phyloP scores from a whole-genome alignment of 2,113 vertebrate species.

The Bubalus kerabau region DNA sequence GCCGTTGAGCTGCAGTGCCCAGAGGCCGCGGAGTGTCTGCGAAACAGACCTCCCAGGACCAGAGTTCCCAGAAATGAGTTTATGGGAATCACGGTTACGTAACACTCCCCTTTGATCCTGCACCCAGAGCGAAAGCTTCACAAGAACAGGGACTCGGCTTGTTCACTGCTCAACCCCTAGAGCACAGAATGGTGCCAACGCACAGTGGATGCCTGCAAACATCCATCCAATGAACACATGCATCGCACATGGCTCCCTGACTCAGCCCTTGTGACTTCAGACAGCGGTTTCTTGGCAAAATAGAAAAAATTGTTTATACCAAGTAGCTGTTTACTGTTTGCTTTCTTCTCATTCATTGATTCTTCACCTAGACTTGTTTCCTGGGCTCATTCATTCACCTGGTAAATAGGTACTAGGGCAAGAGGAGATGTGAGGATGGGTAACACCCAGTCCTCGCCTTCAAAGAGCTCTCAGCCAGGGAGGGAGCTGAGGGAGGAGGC shows the following conservation, averaged over 20 bases:
- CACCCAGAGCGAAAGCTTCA: not conserved
- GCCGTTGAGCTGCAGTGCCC: not conserved
- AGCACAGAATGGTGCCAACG: not conserved
- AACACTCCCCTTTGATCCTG: not conserved
- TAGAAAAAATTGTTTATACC: not conserved
- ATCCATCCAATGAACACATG: accelerated
- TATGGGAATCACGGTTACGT: not conserved
- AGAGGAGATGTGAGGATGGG: not conserved
- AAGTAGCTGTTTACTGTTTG: not conserved
- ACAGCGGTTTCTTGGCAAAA: not conserved
- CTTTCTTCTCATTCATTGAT: not conserved
- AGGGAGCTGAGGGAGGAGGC: not conserved
- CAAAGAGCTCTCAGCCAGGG: not conserved
- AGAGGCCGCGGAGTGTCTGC: not conserved
- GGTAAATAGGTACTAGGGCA: not conserved
- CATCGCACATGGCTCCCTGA: not conserved
- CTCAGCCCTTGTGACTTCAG: not conserved
- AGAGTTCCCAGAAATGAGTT: not conserved
- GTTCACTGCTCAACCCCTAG: not conserved
- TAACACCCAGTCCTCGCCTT: not conserved
- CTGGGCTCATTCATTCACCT: not conserved
- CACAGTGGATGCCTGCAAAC: not conserved
- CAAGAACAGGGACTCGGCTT: not conserved
- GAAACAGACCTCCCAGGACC: not conserved
- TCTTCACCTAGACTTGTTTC: not conserved